A percentile compares a stretch with the other conserved stretches of the same genome.
phyloP scores from a whole-genome alignment of 2,797 vertebrate species.

The Xiphorhynchus erythropygius region DNA sequence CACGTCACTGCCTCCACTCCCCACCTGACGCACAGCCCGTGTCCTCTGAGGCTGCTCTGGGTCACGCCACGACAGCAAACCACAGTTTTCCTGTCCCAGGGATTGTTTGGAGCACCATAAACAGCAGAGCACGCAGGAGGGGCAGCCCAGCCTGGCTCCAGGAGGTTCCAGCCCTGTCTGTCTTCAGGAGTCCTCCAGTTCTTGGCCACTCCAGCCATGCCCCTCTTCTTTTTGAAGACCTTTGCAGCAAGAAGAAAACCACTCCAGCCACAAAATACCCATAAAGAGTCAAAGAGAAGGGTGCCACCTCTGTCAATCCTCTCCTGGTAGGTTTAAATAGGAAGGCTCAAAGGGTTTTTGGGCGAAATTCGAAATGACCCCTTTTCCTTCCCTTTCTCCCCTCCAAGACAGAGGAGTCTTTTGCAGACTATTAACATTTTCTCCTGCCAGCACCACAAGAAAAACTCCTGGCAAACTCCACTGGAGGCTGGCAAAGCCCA shows the following conservation, averaged over 20 bases:
- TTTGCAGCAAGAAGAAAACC: neutral
- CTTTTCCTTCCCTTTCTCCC: neutral
- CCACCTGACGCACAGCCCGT: fast-evolving
- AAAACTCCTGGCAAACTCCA: neutral
- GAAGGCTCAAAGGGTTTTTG: neutral
- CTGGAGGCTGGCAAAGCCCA: neutral
- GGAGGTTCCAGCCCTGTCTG: neutral
- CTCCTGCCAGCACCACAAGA: neutral
- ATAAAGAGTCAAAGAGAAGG: neutral
- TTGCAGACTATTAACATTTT: neutral
- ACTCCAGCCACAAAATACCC: neutral
- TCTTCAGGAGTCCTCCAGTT: neutral
- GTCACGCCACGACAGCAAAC: neutral
- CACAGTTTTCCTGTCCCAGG: neutral
- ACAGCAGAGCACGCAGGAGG: neutral
- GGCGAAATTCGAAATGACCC: neutral
- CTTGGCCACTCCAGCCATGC: neutral
- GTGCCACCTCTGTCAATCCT: neutral
- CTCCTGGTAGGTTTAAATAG: neutral
- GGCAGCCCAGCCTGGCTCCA: neutral
- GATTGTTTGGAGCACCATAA: neutral
- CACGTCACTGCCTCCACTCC: neutral
- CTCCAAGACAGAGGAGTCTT: neutral
- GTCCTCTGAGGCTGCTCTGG: neutral
- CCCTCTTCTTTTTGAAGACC: neutral